Base-by-base conservation (phyloP, 1,140 invertebrate genomes). In the Drosophila kanapiae region DNA sequence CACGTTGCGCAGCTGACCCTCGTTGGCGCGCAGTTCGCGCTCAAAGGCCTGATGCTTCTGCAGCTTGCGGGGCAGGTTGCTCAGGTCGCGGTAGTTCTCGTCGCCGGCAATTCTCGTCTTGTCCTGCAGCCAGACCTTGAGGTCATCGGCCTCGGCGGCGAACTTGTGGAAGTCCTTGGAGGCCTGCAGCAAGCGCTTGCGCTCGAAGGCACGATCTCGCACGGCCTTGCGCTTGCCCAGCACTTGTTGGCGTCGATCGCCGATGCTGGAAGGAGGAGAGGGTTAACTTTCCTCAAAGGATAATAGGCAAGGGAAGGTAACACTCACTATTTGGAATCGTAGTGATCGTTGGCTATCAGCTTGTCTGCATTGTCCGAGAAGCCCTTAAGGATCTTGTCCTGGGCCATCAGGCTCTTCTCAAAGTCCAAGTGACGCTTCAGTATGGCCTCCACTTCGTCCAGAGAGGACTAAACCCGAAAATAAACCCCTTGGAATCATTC, bases 21-120 rank as follows among this genome's bases (percentile, higher is more conserved):
- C 97, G 92, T 99, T 99, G 0, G 98, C 97, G 42, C 97, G 94
- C 7, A 99, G 93, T 92, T 99, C 99, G 18, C 98, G 94, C 91
- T 99, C 98, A 92, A 99, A 99, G 0, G 98, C 99, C 93, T 99
- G 98, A 91, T 99, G 99, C 91, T 99, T 99, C 93, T 99, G 98
- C 4, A 99, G 93, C 93, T 99, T 99, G 4, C 98, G 94, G 68
- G 98, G 97, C 42, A 99, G 93, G 91, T 99, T 99, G 42, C 95
- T 96, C 16, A 99, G 93, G 88, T 99, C 98, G 31, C 97, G 95
- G 91, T 99, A 99, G 59, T 96, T 98, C 88, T 99, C 98, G 86
- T 99, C 98, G 6, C 96, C 96, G 0, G 98, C 98, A 5, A 97
- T 97, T 92, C 96, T 96, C 71, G 96, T 95, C 94, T 99, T 99